phyloP scores from a whole-genome alignment of 2,797 vertebrate species.

The Tangara arthus region DNA sequence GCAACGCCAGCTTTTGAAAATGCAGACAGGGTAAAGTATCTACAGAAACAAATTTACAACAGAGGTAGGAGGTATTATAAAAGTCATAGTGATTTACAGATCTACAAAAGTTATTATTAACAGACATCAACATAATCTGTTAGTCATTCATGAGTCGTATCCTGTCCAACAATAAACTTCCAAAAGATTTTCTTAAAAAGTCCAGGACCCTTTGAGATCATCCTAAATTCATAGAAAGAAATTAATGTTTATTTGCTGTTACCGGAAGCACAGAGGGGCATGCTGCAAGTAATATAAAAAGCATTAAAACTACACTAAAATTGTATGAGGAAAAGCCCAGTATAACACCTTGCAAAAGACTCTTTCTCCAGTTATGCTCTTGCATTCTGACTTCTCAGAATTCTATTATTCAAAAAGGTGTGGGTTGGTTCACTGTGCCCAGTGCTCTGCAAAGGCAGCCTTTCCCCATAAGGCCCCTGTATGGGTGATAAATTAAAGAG shows the following conservation, averaged over 20 bases:
- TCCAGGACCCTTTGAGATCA: neutral
- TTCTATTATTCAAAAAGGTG: neutral
- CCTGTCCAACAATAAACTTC: neutral
- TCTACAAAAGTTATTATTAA: neutral
- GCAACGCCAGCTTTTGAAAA: neutral
- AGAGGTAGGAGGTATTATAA: neutral
- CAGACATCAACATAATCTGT: neutral
- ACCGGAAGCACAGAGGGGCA: neutral
- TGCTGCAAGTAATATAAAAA: neutral
- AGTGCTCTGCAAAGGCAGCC: neutral
- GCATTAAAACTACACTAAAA: neutral
- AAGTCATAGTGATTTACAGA: constrained; percentile 24
- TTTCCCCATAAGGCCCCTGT: accelerated
- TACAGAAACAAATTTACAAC: neutral
- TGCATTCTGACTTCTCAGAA: neutral
- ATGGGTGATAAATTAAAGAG: accelerated
- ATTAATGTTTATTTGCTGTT: neutral
- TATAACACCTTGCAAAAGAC: neutral
- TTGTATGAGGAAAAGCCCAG: neutral
- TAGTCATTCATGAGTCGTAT: neutral
- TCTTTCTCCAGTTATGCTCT: neutral
- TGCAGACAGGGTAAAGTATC: neutral
- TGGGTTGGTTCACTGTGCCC: neutral
- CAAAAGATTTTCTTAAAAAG: neutral
- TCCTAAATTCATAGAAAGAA: neutral